Percentiles rank a stretch among this genome's conserved stretches.
phyloP scores from a whole-genome alignment of 1,140 invertebrate species.

The Diuraphis noxia region DNA sequence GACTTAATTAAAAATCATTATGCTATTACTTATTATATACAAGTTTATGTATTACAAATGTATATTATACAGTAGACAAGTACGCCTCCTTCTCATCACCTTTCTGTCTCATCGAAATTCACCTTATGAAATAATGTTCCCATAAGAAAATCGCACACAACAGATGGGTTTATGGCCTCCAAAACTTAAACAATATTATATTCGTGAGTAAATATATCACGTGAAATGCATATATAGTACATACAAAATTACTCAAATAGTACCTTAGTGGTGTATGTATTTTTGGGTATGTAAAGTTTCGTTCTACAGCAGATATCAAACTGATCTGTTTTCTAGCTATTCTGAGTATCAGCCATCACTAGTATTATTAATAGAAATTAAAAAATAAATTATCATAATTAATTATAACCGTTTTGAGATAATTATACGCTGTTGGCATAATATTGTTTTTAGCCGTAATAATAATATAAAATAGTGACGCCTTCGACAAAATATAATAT shows the following conservation, averaged over 20 bases:
- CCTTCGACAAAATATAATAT: not conserved
- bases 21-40: not conserved
- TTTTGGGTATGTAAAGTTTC: not conserved
- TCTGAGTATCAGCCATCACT: not conserved
- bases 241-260: not conserved
- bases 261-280: not conserved
- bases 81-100: not conserved
- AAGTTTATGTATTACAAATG: not conserved
- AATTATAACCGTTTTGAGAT: not conserved
- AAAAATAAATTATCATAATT: not conserved
- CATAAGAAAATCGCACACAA: not conserved
- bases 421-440: not conserved
- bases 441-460: not conserved
- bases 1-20: conserved; percentile 39
- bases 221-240: too few species aligned
- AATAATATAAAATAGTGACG: not conserved
- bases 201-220: too few species aligned
- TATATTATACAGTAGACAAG: not conserved
- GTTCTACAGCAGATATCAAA: not conserved
- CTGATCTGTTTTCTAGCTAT: not conserved
- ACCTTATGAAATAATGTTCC: not conserved
- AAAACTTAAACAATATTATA: not conserved
- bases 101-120: not conserved
- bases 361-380: not conserved
- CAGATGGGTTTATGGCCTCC: not conserved